A percentile compares a stretch with the other conserved stretches of the same genome.
Conservation (phyloP, 2,888 invertebrate species). For the Pristionchus mayeri region DNA sequence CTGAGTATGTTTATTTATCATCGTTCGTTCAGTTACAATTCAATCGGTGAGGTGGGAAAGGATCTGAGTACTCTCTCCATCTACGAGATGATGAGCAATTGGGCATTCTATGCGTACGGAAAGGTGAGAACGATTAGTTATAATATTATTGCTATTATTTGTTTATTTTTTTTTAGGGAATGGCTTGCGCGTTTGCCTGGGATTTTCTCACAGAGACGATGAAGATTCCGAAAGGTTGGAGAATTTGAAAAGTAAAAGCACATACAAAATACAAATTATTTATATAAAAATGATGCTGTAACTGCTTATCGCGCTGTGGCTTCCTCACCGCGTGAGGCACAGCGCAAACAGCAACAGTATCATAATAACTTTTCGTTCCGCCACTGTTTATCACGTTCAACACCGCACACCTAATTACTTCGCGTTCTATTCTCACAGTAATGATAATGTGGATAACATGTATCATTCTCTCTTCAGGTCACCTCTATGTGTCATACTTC, state of each 20-base stretch:
- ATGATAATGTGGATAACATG: slow-evolving; percentile 73
- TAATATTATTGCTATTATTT: not conserved
- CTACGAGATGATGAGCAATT: slow-evolving; percentile 99
- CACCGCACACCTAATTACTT: not conserved
- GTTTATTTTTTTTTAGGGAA: slow-evolving; percentile 81
- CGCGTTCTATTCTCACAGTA: slow-evolving; percentile 81
- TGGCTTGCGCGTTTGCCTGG: slow-evolving; percentile 91
- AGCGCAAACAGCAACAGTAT: too few species aligned
- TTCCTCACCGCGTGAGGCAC: too few species aligned
- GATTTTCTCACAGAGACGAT: not conserved
- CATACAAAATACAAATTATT: not conserved
- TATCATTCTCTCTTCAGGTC: slow-evolving; percentile 80
- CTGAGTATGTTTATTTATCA: too few species aligned
- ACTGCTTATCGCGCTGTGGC: too few species aligned
- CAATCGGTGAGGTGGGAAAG: slow-evolving; percentile 96
- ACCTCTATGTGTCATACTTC: slow-evolving; percentile 97
- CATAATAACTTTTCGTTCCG: too few species aligned
- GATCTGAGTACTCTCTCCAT: slow-evolving; percentile 99
- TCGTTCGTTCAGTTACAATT: not conserved
- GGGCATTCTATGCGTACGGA: slow-evolving; percentile 98
- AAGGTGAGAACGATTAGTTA: slow-evolving; percentile 83
- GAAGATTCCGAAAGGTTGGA: not conserved
- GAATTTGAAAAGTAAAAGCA: too few species aligned
- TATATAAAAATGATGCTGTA: too few species aligned
- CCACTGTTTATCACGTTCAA: too few species aligned